Evolutionary conservation across 1,140 invertebrate species (phyloP), one percentile per base, ranked within the genome.

Genomic region (Cydia strobilella): DNA sequence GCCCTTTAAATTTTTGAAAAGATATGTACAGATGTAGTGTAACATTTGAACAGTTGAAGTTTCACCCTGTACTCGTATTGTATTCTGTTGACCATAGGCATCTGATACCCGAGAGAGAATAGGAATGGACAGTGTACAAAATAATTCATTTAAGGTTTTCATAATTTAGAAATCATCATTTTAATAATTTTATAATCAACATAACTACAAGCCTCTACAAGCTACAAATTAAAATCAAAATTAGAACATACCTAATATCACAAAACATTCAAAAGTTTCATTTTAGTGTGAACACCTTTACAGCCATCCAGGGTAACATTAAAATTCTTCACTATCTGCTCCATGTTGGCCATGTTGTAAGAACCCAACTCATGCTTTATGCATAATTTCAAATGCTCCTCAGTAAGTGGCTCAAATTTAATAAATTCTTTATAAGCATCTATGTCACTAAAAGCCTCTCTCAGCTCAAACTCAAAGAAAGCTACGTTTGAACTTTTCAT

Each of bases 221-320:
- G 31, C 65, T 69, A 69, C 65, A 59, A 73, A 72, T 78, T 39
- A 74, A 72, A 42, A 77, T 18, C 18, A 31, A 73, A 62, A 62
- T 48, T 73, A 71, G 15, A 72, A 77, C 82, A 82, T 86, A 89
- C 80, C 83, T 35, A 69, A 69, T 39, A 18, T 87, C 75, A 85
- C 74, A 79, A 66, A 75, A 81, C 63, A 80, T 84, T 88, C 72
- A 88, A 81, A 78, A 86, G 84, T 74, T 90, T 88, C 59, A 91
- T 85, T 79, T 91, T 93, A 45, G 84, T 82, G 74, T 89, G 77
- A 13, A 93, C 90, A 76, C 89, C 86, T 88, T 93, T 93, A 79
- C 91, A 93, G 12, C 91, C 91, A 85, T 91, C 86, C 69, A 81
- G 25, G n/a, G 79, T 63, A 0, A 90, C 89, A 88, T 92, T 80